phyloP scores from a whole-genome alignment of 1,140 invertebrate genomes.

The Zaprionus nigranus region DNA sequence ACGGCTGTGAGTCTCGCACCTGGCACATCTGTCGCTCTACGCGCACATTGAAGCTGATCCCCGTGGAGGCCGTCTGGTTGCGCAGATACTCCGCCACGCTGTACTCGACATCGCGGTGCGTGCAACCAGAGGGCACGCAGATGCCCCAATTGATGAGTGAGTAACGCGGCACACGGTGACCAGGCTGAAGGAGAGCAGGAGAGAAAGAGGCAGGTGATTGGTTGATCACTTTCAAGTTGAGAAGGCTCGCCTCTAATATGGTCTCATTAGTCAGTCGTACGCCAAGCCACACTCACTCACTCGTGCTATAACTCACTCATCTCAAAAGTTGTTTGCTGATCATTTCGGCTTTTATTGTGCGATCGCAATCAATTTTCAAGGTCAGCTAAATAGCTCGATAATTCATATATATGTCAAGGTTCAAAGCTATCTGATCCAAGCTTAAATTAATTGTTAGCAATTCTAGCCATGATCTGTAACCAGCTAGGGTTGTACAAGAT shows the following conservation, averaged over 20 bases:
- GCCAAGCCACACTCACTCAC: not conserved
- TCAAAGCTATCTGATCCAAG: not conserved
- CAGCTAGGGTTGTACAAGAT: not conserved
- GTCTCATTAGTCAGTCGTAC: not conserved
- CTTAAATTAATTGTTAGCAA: not conserved
- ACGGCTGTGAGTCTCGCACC: constrained; percentile 74
- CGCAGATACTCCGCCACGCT: constrained; percentile 85
- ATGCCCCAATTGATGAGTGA: constrained; percentile 88
- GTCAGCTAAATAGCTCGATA: not conserved
- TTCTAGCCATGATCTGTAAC: not conserved
- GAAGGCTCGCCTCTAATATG: no score
- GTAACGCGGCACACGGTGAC: constrained; percentile 88
- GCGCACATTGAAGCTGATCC: constrained; percentile 85
- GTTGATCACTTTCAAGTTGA: no score
- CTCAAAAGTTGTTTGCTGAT: not conserved
- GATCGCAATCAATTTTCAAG: not conserved
- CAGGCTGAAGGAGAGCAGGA: constrained; percentile 85
- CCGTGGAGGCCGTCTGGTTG: constrained; percentile 85
- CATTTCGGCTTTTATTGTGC: not conserved
- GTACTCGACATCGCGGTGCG: constrained; percentile 86
- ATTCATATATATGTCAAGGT: not conserved
- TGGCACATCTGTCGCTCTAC: constrained; percentile 88
- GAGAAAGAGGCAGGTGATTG: not conserved
- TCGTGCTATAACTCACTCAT: not conserved
- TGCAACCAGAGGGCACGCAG: constrained; percentile 87